These are phyloP conservation scores for Spilosoma lubricipeda DNA, from an alignment of 2,888 invertebrate species.

Conservation along the genomic window DNA sequence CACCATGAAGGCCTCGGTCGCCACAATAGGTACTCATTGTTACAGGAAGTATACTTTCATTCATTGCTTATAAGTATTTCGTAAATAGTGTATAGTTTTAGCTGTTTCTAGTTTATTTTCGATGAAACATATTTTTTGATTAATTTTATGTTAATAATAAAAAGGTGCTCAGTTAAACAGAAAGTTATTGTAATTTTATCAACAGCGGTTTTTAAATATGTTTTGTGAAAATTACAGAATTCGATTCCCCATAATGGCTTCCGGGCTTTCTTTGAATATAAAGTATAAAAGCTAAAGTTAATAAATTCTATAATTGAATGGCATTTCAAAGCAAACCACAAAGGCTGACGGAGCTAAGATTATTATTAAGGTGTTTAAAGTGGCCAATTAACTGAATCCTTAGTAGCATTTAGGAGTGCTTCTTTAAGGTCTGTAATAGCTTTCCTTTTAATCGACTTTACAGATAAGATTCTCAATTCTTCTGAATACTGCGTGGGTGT, in stretches of 20 bases:
- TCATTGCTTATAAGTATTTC: not conserved
- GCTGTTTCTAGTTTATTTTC: not conserved
- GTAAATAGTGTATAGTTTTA: not conserved
- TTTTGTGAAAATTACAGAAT: not conserved
- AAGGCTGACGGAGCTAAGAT: not conserved
- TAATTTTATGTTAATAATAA: not conserved
- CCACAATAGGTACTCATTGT: too few species aligned
- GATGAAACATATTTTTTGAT: not conserved
- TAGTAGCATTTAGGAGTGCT: slow-evolving; percentile 19
- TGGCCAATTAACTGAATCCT: slow-evolving; percentile 21
- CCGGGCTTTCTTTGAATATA: not conserved
- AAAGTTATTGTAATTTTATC: not conserved
- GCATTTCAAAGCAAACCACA: not conserved
- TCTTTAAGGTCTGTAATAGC: not conserved
- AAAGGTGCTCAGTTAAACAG: not conserved
- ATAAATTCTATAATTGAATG: not conserved
- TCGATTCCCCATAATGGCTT: not conserved
- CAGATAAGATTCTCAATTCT: not conserved
- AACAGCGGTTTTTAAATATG: not conserved
- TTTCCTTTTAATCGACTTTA: not conserved
- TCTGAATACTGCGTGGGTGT: not conserved
- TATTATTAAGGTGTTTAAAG: slow-evolving; percentile 29
- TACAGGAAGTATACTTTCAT: too few species aligned
- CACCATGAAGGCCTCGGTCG: too few species aligned
- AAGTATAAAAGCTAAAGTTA: not conserved